These are phyloP conservation scores for Sarcophaga caerulescens DNA, from an alignment of 2,888 invertebrate species.

Conservation along the genomic window DNA sequence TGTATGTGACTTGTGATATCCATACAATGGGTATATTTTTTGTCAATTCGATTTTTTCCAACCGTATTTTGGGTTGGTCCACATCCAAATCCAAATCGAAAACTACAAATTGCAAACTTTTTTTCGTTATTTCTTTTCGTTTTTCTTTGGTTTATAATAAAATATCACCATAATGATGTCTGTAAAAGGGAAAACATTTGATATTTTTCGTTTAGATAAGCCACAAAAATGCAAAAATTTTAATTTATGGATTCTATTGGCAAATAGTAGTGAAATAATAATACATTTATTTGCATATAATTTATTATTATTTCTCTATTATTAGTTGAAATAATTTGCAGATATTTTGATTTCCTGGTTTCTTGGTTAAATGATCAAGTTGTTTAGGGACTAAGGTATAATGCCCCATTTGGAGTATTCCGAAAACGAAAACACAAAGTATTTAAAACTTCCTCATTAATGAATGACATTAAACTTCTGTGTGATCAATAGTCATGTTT, in stretches of 20 bases:
- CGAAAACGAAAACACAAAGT: too few relatives aligned
- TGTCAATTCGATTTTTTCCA: background rate
- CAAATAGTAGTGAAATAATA: slow-evolving; percentile 22
- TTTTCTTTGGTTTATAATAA: slow-evolving; percentile 19
- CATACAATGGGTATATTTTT: slow-evolving; percentile 45
- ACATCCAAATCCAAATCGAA: slow-evolving; percentile 13
- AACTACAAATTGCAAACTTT: slow-evolving; percentile 12
- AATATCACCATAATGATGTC: slow-evolving; percentile 59
- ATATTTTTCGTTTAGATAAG: slow-evolving; percentile 35
- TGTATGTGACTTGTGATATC: slow-evolving; percentile 10
- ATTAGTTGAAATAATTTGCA: background rate
- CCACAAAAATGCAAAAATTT: slow-evolving; percentile 12
- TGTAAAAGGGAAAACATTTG: slow-evolving; percentile 55
- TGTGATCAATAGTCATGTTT: too few relatives aligned
- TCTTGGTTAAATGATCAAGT: too few relatives aligned
- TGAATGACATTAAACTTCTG: too few relatives aligned
- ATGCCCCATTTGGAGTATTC: too few relatives aligned
- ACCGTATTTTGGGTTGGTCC: slow-evolving; percentile 59
- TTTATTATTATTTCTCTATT: background rate
- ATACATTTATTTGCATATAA: background rate
- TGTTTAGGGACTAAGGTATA: too few relatives aligned
- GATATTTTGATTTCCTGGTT: background rate
- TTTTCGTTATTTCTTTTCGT: background rate
- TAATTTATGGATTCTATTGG: slow-evolving; percentile 50
- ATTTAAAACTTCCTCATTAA: too few relatives aligned